These are phyloP conservation scores for Nipponacmea schrenckii DNA, from an alignment of 2,888 invertebrate species.

Conservation along the genomic window DNA sequence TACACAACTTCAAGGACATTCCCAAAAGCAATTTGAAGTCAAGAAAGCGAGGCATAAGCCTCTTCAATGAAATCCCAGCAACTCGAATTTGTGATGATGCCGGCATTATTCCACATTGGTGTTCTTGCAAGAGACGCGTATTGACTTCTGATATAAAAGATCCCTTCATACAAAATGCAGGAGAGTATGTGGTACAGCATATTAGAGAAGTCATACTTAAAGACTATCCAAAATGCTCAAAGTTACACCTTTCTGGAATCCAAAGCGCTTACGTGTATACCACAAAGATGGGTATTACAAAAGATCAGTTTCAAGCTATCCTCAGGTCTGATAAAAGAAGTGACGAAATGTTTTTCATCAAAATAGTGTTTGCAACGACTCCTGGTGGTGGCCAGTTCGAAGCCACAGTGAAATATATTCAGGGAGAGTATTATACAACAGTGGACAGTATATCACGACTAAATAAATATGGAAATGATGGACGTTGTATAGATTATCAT, in stretches of 20 bases:
- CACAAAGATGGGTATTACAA: no score
- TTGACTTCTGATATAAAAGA: constrained; percentile 59
- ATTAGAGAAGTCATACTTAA: constrained; percentile 76
- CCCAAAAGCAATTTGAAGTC: background rate
- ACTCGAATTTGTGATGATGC: constrained; percentile 81
- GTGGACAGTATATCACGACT: no score
- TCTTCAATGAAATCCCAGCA: constrained; percentile 79
- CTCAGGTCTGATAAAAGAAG: constrained; percentile 13
- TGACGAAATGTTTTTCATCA: constrained; percentile 66
- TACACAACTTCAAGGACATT: background rate
- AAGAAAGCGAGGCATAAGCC: constrained; percentile 70
- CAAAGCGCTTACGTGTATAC: constrained; percentile 73
- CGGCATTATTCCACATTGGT: constrained; percentile 77
- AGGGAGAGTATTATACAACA: no score
- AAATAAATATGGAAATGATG: no score
- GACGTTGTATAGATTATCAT: no score
- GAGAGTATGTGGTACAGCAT: constrained; percentile 74
- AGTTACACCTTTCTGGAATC: constrained; percentile 74
- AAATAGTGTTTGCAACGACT: constrained; percentile 74
- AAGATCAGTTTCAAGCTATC: constrained; percentile 56
- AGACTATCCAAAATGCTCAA: constrained; percentile 41
- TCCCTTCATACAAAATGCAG: constrained; percentile 71
- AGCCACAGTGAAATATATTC: constrained; percentile 75
- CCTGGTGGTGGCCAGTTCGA: constrained; percentile 84
- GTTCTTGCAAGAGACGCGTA: constrained; percentile 29